Percentiles rank a stretch among this genome's conserved stretches.
Conservation (phyloP, 2,113 vertebrate species). For the Aphyosemion australe region DNA sequence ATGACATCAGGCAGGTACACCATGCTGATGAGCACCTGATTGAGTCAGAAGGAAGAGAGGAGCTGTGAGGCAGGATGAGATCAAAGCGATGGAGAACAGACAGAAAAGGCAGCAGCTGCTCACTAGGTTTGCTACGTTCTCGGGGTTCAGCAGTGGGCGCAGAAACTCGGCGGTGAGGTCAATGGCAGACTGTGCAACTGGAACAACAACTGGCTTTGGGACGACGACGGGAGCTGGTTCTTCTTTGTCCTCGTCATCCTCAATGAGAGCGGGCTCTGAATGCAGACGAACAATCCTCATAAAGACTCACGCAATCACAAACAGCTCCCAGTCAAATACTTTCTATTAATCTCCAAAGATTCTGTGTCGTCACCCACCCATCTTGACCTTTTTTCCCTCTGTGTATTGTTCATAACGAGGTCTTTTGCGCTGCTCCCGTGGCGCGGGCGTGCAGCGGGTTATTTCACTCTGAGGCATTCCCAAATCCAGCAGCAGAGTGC, state of each 20-base stretch:
- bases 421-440: conserved; percentile 84
- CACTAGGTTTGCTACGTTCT: conserved; percentile 94
- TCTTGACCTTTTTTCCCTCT: conserved; percentile 89
- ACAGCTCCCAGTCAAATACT: no score
- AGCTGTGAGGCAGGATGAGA: background rate
- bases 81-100: background rate
- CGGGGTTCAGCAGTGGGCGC: conserved; percentile 84
- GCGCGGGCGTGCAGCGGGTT: conserved; percentile 82
- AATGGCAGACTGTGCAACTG: conserved; percentile 84
- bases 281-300: background rate
- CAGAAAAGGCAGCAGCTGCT: background rate
- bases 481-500: conserved; percentile 91
- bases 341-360: no score
- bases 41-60: background rate
- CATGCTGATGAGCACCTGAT: conserved; percentile 96
- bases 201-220: conserved; percentile 77
- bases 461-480: conserved; percentile 91
- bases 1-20: conserved; percentile 95
- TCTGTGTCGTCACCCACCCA: conserved; percentile 77
- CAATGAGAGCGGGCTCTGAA: conserved; percentile 85
- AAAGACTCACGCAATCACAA: no score
- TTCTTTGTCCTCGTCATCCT: conserved; percentile 95
- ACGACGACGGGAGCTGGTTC: conserved; percentile 67
- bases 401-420: conserved; percentile 84
- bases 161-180: conserved; percentile 92